Base-by-base conservation (phyloP, 2,888 invertebrate genomes). In the Drosophila quinaria region DNA sequence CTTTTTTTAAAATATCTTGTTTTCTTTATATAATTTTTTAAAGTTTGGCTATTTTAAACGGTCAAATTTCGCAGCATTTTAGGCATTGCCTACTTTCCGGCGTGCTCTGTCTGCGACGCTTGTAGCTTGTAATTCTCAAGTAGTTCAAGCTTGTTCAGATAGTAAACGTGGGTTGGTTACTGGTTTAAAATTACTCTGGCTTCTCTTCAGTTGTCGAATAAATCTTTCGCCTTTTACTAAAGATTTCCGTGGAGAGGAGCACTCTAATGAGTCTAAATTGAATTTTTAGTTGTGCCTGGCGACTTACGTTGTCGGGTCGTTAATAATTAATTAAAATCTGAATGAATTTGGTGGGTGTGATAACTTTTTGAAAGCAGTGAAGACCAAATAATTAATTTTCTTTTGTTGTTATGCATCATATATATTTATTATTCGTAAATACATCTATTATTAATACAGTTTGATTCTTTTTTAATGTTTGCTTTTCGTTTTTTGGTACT, bases 161-260 rank as follows among this genome's bases (percentile, higher is more conserved):
- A 2, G 10, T 50, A 29, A 17, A 1, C 1, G 6, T 10, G 8
- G 2, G 0, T 5, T n/a, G 1, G 13, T 58, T 10, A 1, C 0
- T 0, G 0, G 0, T 0, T 0, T 0, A 0, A 29, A 58, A 0
- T 74, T 33, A 93, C 94, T 95, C 94, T 94, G 94, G 94, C 94
- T 94, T 94, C 94, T 94, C 94, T 94, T 94, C 95, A 94, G 92
- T 92, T 87, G 94, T 91, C 95, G 95, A 91, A 95, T 94, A 95
- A 95, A 95, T 95, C 95, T 95, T 95, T 95, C 95, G 95, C 95
- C 95, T 95, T 95, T 95, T 95, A 95, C 95, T 95, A 95, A 95
- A 95, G 95, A 95, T 95, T 95, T 95, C 95, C 95, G 95, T 95
- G 95, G 95, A 95, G 95, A 94, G 95, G 95, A 93, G 94, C 95